Conservation (phyloP, 2,797 vertebrate species). For the Amniataba percoides region DNA sequence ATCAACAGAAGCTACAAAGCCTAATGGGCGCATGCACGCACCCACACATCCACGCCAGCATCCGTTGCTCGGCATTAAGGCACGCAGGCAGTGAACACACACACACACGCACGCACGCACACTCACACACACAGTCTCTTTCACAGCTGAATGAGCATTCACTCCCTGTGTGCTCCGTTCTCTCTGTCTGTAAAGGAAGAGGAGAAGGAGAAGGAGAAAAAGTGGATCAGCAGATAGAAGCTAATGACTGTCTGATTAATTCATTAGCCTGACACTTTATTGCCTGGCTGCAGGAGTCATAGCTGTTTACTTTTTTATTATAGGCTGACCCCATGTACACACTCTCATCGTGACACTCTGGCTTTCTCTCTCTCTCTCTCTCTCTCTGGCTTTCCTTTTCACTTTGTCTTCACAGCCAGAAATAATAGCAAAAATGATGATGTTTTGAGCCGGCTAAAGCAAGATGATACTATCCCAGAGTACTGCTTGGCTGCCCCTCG, state of each 20-base stretch:
- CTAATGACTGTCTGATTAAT: conserved; percentile 85
- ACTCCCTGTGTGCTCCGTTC: conserved; percentile 56
- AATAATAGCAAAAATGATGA: conserved; percentile 36
- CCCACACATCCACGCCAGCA: conserved; percentile 36
- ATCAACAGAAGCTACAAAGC: conserved; percentile 73
- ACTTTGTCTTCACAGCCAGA: conserved; percentile 33
- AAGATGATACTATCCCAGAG: conserved; percentile 44
- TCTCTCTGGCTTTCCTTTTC: conserved; percentile 22
- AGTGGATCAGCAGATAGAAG: conserved; percentile 70
- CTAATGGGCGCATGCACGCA: conserved; percentile 58
- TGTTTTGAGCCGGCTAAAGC: conserved; percentile 29
- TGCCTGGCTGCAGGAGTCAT: conserved; percentile 62
- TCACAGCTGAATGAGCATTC: conserved; percentile 78
- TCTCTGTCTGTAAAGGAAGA: conserved; percentile 49
- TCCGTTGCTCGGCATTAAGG: conserved; percentile 40
- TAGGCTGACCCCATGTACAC: conserved; percentile 40
- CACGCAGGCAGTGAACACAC: conserved; percentile 32
- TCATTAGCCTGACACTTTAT: conserved; percentile 79
- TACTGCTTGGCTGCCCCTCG: conserved; percentile 50
- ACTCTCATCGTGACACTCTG: conserved; percentile 20
- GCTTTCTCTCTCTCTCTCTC: conserved; percentile 24
- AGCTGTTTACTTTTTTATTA: conserved; percentile 77
- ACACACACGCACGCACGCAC: conserved; percentile 38
- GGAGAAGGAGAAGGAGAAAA: conserved; percentile 41
- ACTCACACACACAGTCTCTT: conserved; percentile 51